A percentile compares a stretch with the other conserved stretches of the same genome.
Conservation (phyloP, 2,113 vertebrate genomes). For the Lethenteron reissneri region DNA sequence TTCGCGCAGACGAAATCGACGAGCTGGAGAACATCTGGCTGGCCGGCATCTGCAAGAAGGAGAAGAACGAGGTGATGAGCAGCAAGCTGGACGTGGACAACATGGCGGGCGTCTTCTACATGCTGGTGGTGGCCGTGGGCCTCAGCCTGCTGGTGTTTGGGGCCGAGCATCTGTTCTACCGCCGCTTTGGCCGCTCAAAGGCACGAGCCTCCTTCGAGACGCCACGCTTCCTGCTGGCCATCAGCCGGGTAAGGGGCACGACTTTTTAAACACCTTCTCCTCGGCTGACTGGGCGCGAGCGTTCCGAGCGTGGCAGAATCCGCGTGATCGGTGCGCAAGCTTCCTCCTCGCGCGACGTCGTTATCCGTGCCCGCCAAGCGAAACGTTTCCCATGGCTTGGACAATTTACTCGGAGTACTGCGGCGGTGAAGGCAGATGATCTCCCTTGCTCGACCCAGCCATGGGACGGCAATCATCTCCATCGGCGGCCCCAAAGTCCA, state of each 20-base stretch:
- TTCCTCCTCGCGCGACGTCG: too few relatives aligned
- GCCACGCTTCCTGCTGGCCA: conserved; percentile 64
- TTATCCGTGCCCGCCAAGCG: too few relatives aligned
- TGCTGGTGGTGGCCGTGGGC: conserved; percentile 95
- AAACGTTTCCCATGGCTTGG: too few relatives aligned
- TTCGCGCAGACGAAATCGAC: conserved; percentile 55
- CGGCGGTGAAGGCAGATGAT: too few relatives aligned
- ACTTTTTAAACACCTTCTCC: too few relatives aligned
- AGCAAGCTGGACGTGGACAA: conserved; percentile 96
- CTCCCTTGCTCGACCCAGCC: too few relatives aligned
- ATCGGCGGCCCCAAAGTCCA: too few relatives aligned
- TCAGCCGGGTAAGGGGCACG: conserved; percentile 49
- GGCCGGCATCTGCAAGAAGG: conserved; percentile 85
- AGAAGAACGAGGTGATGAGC: conserved; percentile 98
- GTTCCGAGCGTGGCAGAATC: too few relatives aligned
- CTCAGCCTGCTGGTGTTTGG: conserved; percentile 79
- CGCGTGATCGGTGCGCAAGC: too few relatives aligned
- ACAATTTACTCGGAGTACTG: too few relatives aligned
- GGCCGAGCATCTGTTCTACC: conserved; percentile 88
- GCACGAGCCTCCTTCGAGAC: conserved; percentile 30
- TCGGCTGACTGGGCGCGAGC: too few relatives aligned
- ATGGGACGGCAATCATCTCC: too few relatives aligned
- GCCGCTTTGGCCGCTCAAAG: conserved; percentile 69
- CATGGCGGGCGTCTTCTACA: conserved; percentile 97
- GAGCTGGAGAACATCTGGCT: conserved; percentile 93